Evolutionary conservation across 2,888 invertebrate genomes (phyloP).

Genomic region (Carcina quercana): DNA sequence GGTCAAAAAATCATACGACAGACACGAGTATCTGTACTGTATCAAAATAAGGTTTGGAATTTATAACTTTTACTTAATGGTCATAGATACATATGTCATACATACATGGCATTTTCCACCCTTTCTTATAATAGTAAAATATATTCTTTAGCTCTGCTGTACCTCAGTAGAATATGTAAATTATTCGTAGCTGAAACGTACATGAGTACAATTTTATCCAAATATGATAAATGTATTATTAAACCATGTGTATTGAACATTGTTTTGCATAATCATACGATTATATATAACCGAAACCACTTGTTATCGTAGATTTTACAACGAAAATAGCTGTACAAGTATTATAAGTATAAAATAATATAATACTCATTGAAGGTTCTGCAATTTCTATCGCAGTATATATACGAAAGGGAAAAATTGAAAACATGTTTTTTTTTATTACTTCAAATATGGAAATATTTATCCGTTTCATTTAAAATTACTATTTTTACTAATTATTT

Average conservation of each 20-base stretch:
- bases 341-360: slow-evolving; percentile 8
- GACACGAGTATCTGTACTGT: too few species aligned
- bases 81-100: too few species aligned
- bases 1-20: too few species aligned
- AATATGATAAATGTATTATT: slow-evolving; percentile 5
- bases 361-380: slow-evolving; percentile 1
- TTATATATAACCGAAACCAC: slow-evolving; percentile 27
- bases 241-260: not conserved
- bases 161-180: slow-evolving; percentile 34
- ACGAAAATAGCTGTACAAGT: slow-evolving; percentile 58
- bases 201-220: not conserved
- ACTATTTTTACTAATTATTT: slow-evolving; percentile 15
- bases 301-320: slow-evolving; percentile 67
- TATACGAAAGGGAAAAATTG: not conserved
- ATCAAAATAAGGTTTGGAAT: too few species aligned
- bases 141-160: slow-evolving; percentile 36
- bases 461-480: not conserved
- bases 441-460: not conserved
- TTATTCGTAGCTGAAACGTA: slow-evolving; percentile 25
- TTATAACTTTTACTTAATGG: too few species aligned
- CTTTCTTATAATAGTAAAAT: slow-evolving; percentile 20
- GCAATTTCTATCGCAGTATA: not conserved
- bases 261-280: slow-evolving; percentile 1
- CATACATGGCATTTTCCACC: too few species aligned
- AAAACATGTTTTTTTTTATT: too few species aligned